A percentile compares a stretch with the other conserved stretches of the same genome.
Evolutionary conservation across 2,888 invertebrate genomes (phyloP).

Genomic region (Nomada lathburiana): DNA sequence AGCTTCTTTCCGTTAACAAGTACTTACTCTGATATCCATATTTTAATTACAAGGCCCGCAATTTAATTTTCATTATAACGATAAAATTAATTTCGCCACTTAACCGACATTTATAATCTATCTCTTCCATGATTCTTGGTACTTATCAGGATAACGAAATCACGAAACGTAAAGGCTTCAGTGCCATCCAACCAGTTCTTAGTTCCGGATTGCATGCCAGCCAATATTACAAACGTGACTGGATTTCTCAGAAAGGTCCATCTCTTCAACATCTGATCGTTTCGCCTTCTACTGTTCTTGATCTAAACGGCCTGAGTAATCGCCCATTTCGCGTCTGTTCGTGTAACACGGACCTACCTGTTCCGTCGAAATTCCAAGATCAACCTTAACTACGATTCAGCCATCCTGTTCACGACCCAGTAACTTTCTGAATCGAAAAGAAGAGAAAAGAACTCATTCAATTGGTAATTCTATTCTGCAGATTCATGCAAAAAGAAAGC

Average conservation of each 20-base stretch:
- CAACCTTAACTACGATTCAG: background rate
- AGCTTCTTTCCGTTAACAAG: too few relatives aligned
- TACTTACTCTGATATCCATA: too few relatives aligned
- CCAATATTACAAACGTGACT: constrained; percentile 78
- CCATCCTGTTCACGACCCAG: constrained; percentile 11
- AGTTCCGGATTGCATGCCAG: constrained; percentile 66
- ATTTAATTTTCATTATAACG: background rate
- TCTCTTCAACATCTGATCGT: constrained; percentile 48
- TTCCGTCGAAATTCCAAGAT: constrained; percentile 62
- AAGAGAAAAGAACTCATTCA: too few relatives aligned
- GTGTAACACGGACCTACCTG: constrained; percentile 66
- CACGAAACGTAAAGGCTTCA: background rate
- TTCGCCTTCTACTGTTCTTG: constrained; percentile 61
- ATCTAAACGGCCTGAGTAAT: constrained; percentile 73
- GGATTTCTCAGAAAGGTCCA: constrained; percentile 72
- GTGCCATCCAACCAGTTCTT: constrained; percentile 10
- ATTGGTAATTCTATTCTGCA: too few relatives aligned
- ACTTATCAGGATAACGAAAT: background rate
- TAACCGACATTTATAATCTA: background rate
- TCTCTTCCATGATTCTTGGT: background rate
- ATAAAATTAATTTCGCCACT: too few relatives aligned
- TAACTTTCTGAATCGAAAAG: constrained; percentile 26
- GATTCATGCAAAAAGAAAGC: too few relatives aligned
- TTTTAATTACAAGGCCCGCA: too few relatives aligned
- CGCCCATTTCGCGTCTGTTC: constrained; percentile 74